Percentiles rank a stretch among this genome's conserved stretches.
Evolutionary conservation across 2,888 invertebrate genomes (phyloP).

Genomic region (Nomada fucata): DNA sequence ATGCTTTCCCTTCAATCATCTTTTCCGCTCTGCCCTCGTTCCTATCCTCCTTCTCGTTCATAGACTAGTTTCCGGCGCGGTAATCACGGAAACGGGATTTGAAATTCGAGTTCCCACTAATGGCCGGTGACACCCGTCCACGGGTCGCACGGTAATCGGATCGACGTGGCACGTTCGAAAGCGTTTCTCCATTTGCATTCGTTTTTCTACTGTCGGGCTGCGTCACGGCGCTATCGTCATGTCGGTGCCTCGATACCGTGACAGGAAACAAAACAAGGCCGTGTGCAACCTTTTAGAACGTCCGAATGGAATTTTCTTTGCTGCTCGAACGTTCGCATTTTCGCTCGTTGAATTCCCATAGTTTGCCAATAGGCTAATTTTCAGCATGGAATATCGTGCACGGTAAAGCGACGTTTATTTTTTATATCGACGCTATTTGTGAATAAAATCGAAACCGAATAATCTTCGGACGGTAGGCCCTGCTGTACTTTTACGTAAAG

Average conservation of each 20-base stretch:
- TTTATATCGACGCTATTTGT: no score
- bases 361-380: no score
- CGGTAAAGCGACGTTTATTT: no score
- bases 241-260: slow-evolving; percentile 28
- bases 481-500: no score
- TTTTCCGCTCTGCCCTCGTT: not conserved
- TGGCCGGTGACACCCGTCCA: slow-evolving; percentile 71
- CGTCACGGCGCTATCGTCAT: slow-evolving; percentile 42
- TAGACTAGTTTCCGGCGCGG: slow-evolving; percentile 66
- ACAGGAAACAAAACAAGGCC: slow-evolving; percentile 52
- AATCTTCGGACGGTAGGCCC: no score
- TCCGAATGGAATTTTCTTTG: slow-evolving; percentile 30
- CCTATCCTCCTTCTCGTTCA: slow-evolving; percentile 25
- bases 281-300: slow-evolving; percentile 25
- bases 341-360: not conserved
- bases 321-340: slow-evolving; percentile 42
- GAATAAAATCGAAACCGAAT: no score
- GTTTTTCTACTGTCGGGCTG: slow-evolving; percentile 49
- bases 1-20: slow-evolving; percentile 38
- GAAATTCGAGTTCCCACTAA: slow-evolving; percentile 75
- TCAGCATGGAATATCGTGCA: no score
- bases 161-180: slow-evolving; percentile 64
- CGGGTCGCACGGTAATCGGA: slow-evolving; percentile 67
- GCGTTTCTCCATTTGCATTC: slow-evolving; percentile 61
- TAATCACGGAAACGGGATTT: slow-evolving; percentile 74